Base-by-base conservation (phyloP, 2,888 invertebrate species). In the Glaucopsyche alexis region DNA sequence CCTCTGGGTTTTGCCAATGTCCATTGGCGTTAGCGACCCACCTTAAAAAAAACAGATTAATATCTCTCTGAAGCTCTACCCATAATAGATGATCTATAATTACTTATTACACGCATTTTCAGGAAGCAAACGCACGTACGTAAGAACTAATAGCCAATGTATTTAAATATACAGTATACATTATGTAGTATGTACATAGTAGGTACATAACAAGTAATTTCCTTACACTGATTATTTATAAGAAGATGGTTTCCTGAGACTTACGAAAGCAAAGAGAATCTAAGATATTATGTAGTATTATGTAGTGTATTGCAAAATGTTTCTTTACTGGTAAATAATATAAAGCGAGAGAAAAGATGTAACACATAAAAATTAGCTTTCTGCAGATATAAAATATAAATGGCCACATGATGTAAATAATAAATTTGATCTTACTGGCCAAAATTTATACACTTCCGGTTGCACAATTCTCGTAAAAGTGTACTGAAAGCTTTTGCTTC, bases 131-230 rank as follows among this genome's bases (percentile, higher is more conserved):
- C 29, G 55, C 55, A 55, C 19, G 16, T 52, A 52, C 52, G 55
- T 55, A 55, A 55, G 55, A 55, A 9, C 19, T 55, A 55, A 60
- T 60, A 29, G 60, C 29, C 14, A 7, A 60, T 60, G 60, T 60
- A 60, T 60, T 60, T 60, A 60, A 60, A 60, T 60, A 60, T 38
- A 60, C 60, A 60, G 29, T 60, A 60, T 60, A 29, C 29, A 60
- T 60, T 29, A 60, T 29, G 60, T 60, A 60, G 29, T 29, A 29
- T 29, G 29, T 29, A 29, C 29, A 29, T 4, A 29, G 29, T n/a
- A n/a, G n/a, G n/a, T 29, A 29, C 29, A 60, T 60, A 60, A 60
- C 29, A 29, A 60, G 60, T 52, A 1, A 52, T 60, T 60, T 60
- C 29, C 60, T 38, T 60, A 38, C 29, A 47, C 11, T 60, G 60